Evolutionary conservation across 1,140 invertebrate species (phyloP).

Genomic region (Rhopalosiphum maidis): DNA sequence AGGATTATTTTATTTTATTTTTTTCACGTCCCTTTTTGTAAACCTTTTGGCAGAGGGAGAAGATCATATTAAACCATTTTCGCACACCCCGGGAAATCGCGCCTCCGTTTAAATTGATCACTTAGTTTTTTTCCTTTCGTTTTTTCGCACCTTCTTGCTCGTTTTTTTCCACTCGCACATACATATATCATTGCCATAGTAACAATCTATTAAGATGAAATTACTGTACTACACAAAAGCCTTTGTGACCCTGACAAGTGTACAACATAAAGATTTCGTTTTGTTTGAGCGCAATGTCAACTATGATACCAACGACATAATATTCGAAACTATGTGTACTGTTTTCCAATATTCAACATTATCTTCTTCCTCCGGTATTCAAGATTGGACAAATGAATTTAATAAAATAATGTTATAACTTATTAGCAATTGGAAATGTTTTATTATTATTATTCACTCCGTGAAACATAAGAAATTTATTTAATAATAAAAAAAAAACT

Average conservation of each 20-base stretch:
- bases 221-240: background rate
- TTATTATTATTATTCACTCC: background rate
- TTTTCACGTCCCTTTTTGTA: background rate
- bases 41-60: constrained; percentile 41
- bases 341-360: background rate
- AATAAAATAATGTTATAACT: background rate
- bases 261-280: background rate
- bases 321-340: background rate
- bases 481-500: background rate
- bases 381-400: background rate
- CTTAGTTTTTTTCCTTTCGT: background rate
- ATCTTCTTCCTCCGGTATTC: background rate
- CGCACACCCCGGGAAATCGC: constrained; percentile 28
- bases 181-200: constrained; percentile 8
- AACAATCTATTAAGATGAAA: constrained; percentile 13
- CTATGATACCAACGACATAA: background rate
- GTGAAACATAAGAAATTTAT: background rate
- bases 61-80: constrained; percentile 56
- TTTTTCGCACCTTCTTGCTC: background rate
- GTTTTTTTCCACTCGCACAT: background rate
- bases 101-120: constrained; percentile 45
- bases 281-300: background rate
- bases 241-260: background rate
- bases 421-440: background rate
- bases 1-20: constrained; percentile 51